Base-by-base conservation (phyloP, 2,797 vertebrate genomes). In the Lindbergichthys nudifrons region DNA sequence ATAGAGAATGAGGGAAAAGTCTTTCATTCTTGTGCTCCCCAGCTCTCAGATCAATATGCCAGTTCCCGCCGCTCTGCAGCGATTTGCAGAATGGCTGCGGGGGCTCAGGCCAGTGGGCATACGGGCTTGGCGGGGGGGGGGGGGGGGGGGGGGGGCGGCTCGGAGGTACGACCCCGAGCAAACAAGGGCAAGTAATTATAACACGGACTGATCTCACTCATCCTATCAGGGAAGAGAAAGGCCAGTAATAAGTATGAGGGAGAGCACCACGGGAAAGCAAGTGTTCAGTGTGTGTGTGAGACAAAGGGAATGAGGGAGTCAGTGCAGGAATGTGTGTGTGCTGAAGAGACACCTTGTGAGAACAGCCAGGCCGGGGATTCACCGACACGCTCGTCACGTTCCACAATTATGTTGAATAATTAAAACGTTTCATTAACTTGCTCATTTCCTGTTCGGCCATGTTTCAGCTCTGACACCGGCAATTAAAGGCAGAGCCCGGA, bases 381-480 rank as follows among this genome's bases (percentile, higher is more conserved):
- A 86, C 90, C 74, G 77, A 84, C 87, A 86, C 72, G 63, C 83
- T 89, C 48, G 64, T 88, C 86, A 90, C 85, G 42, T 89, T 86
- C 73, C 71, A 87, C 87, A 90, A 90, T 91, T 84, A 88, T 71
- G 77, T 85, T 90, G 90, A 93, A 91, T 92, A 89, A 92, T 92
- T 89, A 90, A 92, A 91, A 89, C 65, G 79, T 91, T 92, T 91
- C 90, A 93, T 93, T 93, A 91, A 90, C 85, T 87, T 51, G 70
- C 91, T 92, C 76, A 89, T 87, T 91, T 93, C 87, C 89, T 88
- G 85, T 85, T 83, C 75, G 71, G 80, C 87, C 84, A 77, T 75
- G 81, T 83, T 87, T 89, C 87, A 82, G 87, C 71, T 57, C 75
- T 84, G 90, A 87, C 87, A 78, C 72, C 45, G 52, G 69, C 85